phyloP scores from a whole-genome alignment of 2,888 invertebrate species.

The Megaustenia siamemsis region DNA sequence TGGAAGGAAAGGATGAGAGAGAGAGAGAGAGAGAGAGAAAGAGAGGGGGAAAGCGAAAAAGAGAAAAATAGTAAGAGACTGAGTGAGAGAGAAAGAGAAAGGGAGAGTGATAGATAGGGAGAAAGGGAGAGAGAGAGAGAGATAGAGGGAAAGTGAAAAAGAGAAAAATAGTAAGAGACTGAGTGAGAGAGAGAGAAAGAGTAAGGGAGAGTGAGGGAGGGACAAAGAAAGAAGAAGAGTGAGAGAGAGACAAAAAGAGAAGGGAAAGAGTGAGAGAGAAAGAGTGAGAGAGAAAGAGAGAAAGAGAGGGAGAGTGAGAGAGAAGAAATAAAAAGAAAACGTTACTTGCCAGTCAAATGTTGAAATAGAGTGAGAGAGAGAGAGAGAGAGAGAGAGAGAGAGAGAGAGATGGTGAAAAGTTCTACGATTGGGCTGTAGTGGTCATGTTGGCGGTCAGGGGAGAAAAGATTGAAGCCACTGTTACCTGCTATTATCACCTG shows the following conservation, averaged over 20 bases:
- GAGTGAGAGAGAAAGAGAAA: too few relatives aligned
- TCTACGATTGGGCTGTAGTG: not conserved
- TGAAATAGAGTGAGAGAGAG: not conserved
- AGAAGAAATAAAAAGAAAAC: not conserved
- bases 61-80: not conserved
- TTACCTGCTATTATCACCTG: too few relatives aligned
- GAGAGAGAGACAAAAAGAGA: not conserved
- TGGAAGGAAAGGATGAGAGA: not conserved
- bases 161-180: too few relatives aligned
- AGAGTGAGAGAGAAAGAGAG: slow-evolving; percentile 13
- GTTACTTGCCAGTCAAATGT: too few relatives aligned
- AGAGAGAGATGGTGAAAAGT: not conserved
- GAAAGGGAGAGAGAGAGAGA: not conserved
- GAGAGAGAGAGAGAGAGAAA: not conserved
- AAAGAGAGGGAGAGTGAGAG: not conserved
- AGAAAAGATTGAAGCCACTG: not conserved
- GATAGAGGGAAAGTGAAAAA: too few relatives aligned
- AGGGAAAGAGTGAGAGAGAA: slow-evolving; percentile 15
- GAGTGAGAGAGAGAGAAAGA: too few relatives aligned
- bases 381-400: not conserved
- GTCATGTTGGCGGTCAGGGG: not conserved
- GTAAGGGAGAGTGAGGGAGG: too few relatives aligned
- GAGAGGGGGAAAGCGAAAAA: not conserved
- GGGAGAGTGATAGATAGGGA: too few relatives aligned
- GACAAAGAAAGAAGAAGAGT: too few relatives aligned